Conservation (phyloP, 2,888 invertebrate species). For the Hyppa rectilinea region DNA sequence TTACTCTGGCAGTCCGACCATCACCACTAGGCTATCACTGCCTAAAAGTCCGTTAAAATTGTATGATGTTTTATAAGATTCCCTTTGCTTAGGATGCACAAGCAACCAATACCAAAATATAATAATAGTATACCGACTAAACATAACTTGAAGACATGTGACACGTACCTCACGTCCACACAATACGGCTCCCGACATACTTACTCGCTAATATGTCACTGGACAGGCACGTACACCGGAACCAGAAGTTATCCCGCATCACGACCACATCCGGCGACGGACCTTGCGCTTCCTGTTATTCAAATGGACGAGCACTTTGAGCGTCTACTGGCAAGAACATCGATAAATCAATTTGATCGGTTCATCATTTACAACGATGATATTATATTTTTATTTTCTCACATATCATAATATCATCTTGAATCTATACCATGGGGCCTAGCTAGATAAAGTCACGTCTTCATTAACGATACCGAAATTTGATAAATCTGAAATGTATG, state of each 20-base stretch:
- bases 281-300: slow-evolving; percentile 71
- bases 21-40: too few species aligned
- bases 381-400: neutral
- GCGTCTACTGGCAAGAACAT: neutral
- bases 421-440: too few species aligned
- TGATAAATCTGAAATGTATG: too few species aligned
- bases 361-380: neutral
- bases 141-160: slow-evolving; percentile 1
- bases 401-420: neutral
- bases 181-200: slow-evolving; percentile 44
- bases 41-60: too few species aligned
- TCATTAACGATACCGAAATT: too few species aligned
- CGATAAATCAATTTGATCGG: slow-evolving; percentile 20
- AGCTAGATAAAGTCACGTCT: too few species aligned
- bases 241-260: slow-evolving; percentile 74
- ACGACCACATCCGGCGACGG: slow-evolving; percentile 70
- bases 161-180: slow-evolving; percentile 24
- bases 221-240: slow-evolving; percentile 70
- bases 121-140: neutral
- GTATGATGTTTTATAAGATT: neutral
- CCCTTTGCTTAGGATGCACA: neutral
- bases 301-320: slow-evolving; percentile 55
- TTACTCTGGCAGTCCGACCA: too few species aligned
- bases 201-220: slow-evolving; percentile 50
- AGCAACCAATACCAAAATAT: neutral